Conservation (phyloP, 1,140 invertebrate genomes). For the Stenopsyche tienmushanensis region DNA sequence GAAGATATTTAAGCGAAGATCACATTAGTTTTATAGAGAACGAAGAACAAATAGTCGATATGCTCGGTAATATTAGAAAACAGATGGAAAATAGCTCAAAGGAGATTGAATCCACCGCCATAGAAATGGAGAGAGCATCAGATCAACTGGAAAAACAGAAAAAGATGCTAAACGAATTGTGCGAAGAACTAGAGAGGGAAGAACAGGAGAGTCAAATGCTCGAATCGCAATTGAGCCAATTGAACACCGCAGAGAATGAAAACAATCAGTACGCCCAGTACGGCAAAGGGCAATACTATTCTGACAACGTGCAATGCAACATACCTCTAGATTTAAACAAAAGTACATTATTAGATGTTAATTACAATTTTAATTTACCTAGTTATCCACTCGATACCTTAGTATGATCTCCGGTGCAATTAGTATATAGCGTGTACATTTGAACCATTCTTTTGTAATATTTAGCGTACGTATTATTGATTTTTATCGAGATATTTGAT, state of each 20-base stretch:
- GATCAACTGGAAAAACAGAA: conserved; percentile 63
- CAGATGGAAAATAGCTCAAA: conserved; percentile 43
- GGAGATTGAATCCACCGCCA: conserved; percentile 59
- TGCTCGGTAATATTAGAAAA: conserved; percentile 55
- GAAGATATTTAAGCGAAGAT: conserved; percentile 63
- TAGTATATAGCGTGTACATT: too few species aligned
- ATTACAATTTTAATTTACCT: conserved; percentile 37
- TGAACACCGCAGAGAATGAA: conserved; percentile 19
- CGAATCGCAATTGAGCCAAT: conserved; percentile 51
- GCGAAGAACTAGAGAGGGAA: conserved; percentile 63
- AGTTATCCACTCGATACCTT: conserved; percentile 53
- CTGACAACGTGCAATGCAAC: conserved; percentile 29
- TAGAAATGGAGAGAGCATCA: conserved; percentile 67
- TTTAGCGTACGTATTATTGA: too few species aligned
- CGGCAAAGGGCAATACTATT: conserved; percentile 8
- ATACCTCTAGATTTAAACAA: conserved; percentile 37
- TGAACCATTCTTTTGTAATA: too few species aligned
- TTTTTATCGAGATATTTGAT: too few species aligned
- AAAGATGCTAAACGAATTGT: conserved; percentile 62
- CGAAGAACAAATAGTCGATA: conserved; percentile 51
- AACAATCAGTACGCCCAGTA: conserved; percentile 28
- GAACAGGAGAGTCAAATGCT: conserved; percentile 58
- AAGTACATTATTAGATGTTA: conserved; percentile 37
- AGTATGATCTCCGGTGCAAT: conserved; percentile 45
- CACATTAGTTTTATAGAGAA: conserved; percentile 58